phyloP scores from a whole-genome alignment of 1,140 invertebrate species.

The Dryas iulia region DNA sequence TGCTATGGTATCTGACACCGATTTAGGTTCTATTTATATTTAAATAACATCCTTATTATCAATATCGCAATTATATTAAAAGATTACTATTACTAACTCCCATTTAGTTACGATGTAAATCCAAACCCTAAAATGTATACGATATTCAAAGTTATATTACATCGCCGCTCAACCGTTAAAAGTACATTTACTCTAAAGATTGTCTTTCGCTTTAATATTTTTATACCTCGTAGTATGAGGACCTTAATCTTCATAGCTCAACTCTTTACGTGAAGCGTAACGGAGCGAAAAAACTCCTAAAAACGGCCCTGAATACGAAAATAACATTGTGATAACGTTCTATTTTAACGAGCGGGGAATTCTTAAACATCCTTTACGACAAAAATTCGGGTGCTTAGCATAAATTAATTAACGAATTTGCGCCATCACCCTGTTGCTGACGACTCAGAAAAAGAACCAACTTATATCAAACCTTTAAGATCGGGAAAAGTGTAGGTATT shows the following conservation, averaged over 20 bases:
- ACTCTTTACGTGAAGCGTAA: conserved; percentile 35
- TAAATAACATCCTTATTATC: too few species aligned
- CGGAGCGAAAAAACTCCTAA: conserved; percentile 45
- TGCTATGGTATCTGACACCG: too few species aligned
- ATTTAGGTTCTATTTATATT: too few species aligned
- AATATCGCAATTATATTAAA: background rate
- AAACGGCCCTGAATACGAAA: conserved; percentile 49
- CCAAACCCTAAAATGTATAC: background rate
- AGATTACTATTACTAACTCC: background rate
- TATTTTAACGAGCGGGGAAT: conserved; percentile 45
- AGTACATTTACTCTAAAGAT: conserved; percentile 1
- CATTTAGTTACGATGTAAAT: background rate
- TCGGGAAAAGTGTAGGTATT: conserved; percentile 65
- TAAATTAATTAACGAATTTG: conserved; percentile 77
- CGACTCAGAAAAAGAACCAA: conserved; percentile 58
- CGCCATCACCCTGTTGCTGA: conserved; percentile 71
- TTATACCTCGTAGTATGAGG: conserved; percentile 10
- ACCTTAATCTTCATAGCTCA: conserved; percentile 17
- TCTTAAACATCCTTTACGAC: conserved; percentile 62
- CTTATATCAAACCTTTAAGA: conserved; percentile 61
- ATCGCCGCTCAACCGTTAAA: background rate
- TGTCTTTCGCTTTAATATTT: conserved; percentile 6
- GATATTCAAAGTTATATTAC: background rate
- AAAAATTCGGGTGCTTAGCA: conserved; percentile 65
- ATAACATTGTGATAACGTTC: conserved; percentile 49